A percentile compares a stretch with the other conserved stretches of the same genome.
Evolutionary conservation across 2,888 invertebrate species (phyloP).

Genomic region (Agrenia bidenticulata): DNA sequence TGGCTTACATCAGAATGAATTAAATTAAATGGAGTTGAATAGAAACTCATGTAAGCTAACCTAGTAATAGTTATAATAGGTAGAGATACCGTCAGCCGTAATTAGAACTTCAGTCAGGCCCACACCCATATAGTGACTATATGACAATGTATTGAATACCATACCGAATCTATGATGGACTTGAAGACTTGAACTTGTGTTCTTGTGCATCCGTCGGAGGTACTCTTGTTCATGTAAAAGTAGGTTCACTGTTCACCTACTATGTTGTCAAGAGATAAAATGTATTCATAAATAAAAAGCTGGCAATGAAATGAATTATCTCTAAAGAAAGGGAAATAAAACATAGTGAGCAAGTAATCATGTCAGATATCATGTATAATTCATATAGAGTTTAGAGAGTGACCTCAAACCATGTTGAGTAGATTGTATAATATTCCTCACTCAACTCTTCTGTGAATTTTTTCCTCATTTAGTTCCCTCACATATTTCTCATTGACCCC

Average conservation of each 20-base stretch:
- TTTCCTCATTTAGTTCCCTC: not conserved
- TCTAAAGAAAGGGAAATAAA: constrained; percentile 3
- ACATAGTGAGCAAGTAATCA: constrained; percentile 19
- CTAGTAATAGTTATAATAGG: not conserved
- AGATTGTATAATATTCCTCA: not conserved
- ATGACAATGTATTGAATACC: constrained; percentile 9
- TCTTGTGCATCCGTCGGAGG: not conserved
- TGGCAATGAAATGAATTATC: constrained; percentile 9
- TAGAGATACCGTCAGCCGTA: not conserved
- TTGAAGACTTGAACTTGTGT: not conserved
- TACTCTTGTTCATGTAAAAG: not conserved
- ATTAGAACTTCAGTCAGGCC: constrained; percentile 2
- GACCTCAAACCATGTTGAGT: constrained; percentile 3
- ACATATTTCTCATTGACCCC: constrained; percentile 32
- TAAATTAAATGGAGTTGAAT: not conserved
- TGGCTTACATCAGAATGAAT: constrained; percentile 7
- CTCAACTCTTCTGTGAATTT: not conserved
- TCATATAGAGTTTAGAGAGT: constrained; percentile 33
- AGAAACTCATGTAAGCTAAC: not conserved
- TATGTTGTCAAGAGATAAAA: too few species aligned
- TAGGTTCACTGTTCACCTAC: not conserved
- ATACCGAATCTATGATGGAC: constrained; percentile 8
- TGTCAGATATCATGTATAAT: constrained; percentile 44
- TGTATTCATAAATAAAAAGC: constrained; percentile 1
- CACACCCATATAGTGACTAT: not conserved